These are phyloP conservation scores for Chaetodon auriga DNA, from an alignment of 2,113 vertebrate genomes.

Conservation along the genomic window DNA sequence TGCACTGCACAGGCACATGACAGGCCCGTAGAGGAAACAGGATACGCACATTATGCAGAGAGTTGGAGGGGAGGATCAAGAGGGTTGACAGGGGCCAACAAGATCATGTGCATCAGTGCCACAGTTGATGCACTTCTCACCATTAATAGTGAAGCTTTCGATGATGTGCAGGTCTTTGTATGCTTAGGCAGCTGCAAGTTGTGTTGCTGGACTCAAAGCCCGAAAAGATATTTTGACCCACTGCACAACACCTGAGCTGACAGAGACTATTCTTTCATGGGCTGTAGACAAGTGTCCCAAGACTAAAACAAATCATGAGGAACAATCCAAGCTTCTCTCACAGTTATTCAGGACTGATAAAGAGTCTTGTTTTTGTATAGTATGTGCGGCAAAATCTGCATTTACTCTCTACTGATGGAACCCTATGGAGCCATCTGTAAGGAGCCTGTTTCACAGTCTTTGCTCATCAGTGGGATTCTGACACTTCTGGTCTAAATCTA, in stretches of 20 bases:
- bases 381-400: too few species aligned
- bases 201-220: neutral
- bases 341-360: neutral
- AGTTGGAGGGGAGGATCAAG: neutral
- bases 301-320: neutral
- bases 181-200: neutral
- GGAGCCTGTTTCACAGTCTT: neutral
- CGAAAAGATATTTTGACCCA: too few species aligned
- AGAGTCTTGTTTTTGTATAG: neutral
- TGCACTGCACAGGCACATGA: neutral
- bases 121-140: too few species aligned
- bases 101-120: too few species aligned
- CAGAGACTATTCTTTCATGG: neutral
- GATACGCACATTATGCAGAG: neutral
- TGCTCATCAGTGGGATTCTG: neutral
- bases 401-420: neutral
- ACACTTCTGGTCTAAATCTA: neutral
- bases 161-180: neutral
- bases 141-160: too few species aligned
- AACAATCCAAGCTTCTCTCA: neutral
- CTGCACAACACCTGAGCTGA: too few species aligned
- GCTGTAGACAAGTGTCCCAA: neutral
- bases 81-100: too few species aligned
- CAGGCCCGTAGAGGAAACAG: neutral
- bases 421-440: neutral